Conservation (phyloP, 2,113 vertebrate genomes). For the Tapirus terrestris region DNA sequence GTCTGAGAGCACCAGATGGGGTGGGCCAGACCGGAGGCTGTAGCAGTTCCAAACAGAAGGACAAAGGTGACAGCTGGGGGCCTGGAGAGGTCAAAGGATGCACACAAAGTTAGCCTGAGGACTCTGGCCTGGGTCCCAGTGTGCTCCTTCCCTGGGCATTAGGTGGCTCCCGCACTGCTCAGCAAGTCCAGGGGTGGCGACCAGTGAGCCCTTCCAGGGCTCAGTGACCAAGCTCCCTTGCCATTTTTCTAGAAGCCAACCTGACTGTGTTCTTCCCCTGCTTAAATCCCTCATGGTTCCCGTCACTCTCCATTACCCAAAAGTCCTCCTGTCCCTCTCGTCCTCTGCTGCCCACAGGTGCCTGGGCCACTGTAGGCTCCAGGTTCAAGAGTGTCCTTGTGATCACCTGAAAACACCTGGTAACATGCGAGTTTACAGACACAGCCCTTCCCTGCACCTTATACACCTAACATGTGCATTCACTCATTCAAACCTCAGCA, state of each 20-base stretch:
- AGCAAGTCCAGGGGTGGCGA: background rate
- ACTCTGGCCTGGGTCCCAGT: background rate
- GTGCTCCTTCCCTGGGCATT: background rate
- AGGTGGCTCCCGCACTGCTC: background rate
- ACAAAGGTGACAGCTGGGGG: background rate
- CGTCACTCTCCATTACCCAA: no score
- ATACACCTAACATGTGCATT: fast-evolving
- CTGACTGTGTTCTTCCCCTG: background rate
- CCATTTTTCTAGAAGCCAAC: background rate
- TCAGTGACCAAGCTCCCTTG: background rate
- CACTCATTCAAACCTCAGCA: background rate
- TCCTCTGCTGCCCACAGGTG: background rate
- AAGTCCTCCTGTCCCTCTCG: background rate
- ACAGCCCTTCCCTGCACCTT: background rate
- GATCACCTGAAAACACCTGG: background rate
- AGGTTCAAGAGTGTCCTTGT: background rate
- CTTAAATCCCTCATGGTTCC: background rate
- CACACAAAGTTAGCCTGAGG: no score
- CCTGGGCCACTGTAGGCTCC: background rate
- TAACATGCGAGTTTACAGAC: background rate
- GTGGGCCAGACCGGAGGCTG: background rate
- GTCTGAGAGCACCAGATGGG: background rate
- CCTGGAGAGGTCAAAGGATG: background rate
- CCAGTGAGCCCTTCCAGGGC: fast-evolving
- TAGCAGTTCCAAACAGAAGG: background rate